A percentile compares a stretch with the other conserved stretches of the same genome.
Conservation (phyloP, 2,888 invertebrate species). For the Eumerus sabulonum region DNA sequence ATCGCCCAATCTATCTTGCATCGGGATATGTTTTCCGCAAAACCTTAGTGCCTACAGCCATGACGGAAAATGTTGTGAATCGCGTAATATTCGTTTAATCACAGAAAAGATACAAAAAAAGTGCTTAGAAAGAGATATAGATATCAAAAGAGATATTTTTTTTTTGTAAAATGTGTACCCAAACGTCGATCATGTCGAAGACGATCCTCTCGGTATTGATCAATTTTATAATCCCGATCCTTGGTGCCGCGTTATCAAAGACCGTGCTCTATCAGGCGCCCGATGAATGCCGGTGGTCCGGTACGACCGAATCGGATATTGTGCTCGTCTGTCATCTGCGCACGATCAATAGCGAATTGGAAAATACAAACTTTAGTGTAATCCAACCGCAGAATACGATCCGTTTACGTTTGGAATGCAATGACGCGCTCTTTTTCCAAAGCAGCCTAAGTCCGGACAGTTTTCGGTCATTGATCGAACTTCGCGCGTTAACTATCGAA, state of each 20-base stretch:
- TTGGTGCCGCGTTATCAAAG: conserved; percentile 78
- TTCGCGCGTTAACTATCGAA: conserved; percentile 89
- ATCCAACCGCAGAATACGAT: conserved; percentile 92
- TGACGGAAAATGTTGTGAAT: conserved; percentile 62
- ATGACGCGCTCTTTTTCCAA: conserved; percentile 88
- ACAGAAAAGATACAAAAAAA: conserved; percentile 22
- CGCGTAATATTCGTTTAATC: neutral
- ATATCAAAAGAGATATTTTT: conserved; percentile 16
- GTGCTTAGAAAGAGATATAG: conserved; percentile 37
- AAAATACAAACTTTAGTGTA: conserved; percentile 92
- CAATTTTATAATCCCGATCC: conserved; percentile 76
- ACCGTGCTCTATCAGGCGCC: conserved; percentile 86
- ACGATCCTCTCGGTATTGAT: conserved; percentile 76
- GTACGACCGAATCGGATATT: conserved; percentile 81
- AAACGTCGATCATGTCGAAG: conserved; percentile 72
- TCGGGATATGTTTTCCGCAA: conserved; percentile 40
- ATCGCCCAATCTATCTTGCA: conserved; percentile 21
- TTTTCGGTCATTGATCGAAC: conserved; percentile 88
- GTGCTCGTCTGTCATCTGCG: conserved; percentile 88
- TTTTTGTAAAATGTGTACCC: conserved; percentile 68
- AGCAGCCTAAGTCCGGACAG: conserved; percentile 89
- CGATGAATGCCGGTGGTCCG: conserved; percentile 85
- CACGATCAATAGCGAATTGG: conserved; percentile 92
- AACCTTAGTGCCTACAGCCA: conserved; percentile 42
- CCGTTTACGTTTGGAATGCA: conserved; percentile 89